Conservation (phyloP, 2,888 invertebrate species). For the Pyrrhia umbra region DNA sequence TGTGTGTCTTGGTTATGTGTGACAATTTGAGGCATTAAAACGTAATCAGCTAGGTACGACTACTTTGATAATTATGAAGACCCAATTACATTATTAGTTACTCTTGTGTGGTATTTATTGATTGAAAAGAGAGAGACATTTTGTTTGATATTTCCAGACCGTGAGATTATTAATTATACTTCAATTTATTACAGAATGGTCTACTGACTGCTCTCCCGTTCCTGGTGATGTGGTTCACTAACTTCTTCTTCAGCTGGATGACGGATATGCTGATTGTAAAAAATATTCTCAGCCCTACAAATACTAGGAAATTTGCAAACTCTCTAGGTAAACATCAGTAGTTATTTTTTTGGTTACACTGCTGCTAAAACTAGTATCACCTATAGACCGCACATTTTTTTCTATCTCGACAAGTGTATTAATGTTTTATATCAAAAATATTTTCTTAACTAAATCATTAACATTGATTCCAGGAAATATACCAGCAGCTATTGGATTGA, state of each 20-base stretch:
- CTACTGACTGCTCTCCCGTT: conserved; percentile 93
- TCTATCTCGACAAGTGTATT: too few species aligned
- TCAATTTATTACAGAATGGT: conserved; percentile 89
- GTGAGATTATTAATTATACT: background rate
- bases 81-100: too few species aligned
- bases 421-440: background rate
- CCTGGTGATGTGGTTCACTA: conserved; percentile 93
- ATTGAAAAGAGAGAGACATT: too few species aligned
- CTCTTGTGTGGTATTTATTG: too few species aligned
- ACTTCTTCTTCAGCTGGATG: conserved; percentile 92
- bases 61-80: too few species aligned
- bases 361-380: too few species aligned
- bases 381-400: too few species aligned
- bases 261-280: conserved; percentile 91
- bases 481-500: conserved; percentile 89
- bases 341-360: background rate
- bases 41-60: too few species aligned
- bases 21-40: too few species aligned
- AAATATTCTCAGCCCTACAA: conserved; percentile 86
- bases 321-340: conserved; percentile 79
- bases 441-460: background rate
- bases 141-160: too few species aligned
- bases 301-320: conserved; percentile 91
- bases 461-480: conserved; percentile 83
- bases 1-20: too few species aligned